Evolutionary conservation across 2,888 invertebrate species (phyloP).

Genomic region (Congeria kusceri): DNA sequence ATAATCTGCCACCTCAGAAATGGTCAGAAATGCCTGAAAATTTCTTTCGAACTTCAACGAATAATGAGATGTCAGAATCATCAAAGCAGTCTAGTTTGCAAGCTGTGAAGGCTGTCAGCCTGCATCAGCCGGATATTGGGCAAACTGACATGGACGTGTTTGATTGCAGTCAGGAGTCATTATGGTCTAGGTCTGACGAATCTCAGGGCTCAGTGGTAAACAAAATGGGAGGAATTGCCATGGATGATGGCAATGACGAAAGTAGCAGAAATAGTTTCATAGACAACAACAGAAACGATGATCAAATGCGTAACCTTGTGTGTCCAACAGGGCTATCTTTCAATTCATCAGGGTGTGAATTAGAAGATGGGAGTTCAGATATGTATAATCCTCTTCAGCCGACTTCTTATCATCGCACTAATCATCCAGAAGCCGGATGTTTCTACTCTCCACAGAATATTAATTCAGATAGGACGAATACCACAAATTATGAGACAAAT

Average conservation of each 20-base stretch:
- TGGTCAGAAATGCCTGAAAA: too few relatives aligned
- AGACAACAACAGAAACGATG: neutral
- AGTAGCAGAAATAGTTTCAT: neutral
- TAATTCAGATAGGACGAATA: too few relatives aligned
- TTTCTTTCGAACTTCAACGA: too few relatives aligned
- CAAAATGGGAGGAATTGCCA: conserved; percentile 46
- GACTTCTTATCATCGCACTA: conserved; percentile 19
- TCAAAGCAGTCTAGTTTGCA: too few relatives aligned
- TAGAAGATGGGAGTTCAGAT: neutral
- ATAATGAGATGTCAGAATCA: too few relatives aligned
- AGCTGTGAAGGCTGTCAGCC: too few relatives aligned
- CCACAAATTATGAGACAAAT: too few relatives aligned
- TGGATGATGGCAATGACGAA: conserved; percentile 32
- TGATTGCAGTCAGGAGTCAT: conserved; percentile 17
- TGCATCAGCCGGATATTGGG: too few relatives aligned
- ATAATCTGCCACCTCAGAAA: too few relatives aligned
- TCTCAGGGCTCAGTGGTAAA: conserved; percentile 47
- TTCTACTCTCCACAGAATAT: too few relatives aligned
- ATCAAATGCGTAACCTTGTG: neutral
- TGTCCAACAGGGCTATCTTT: neutral
- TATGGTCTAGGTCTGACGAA: conserved; percentile 46
- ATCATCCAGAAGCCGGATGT: neutral
- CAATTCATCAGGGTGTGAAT: neutral
- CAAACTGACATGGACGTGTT: too few relatives aligned
- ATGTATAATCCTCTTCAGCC: conserved; percentile 50